Evolutionary conservation across 2,888 invertebrate genomes (phyloP).

Genomic region (Apodemia mormo): DNA sequence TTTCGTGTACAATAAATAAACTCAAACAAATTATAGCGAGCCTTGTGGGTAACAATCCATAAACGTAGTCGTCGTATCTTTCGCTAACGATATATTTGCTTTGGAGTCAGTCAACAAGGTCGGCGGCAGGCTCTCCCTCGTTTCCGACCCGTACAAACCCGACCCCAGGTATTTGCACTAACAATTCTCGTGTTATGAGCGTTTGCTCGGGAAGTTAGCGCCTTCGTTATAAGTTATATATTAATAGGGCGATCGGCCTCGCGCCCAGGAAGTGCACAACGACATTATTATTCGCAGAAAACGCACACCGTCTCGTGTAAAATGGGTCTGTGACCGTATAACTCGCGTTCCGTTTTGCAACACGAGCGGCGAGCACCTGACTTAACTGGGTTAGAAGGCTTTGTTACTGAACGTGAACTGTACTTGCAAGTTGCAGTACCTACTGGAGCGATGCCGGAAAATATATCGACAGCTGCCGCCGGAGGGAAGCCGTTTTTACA

Average conservation of each 20-base stretch:
- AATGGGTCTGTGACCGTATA: conserved; percentile 19
- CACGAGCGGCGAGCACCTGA: conserved; percentile 3
- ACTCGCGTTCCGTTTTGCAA: conserved; percentile 10
- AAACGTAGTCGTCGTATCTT: neutral
- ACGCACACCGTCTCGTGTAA: conserved; percentile 35
- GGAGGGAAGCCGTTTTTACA: neutral
- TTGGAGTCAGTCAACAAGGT: conserved; percentile 19
- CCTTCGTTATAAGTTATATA: conserved; percentile 56
- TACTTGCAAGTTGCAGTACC: too few species aligned
- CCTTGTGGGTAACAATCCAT: too few species aligned
- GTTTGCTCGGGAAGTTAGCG: conserved; percentile 57
- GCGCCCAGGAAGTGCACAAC: conserved; percentile 35
- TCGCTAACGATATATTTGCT: conserved; percentile 21
- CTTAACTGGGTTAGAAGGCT: conserved; percentile 11
- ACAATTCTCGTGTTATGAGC: conserved; percentile 45
- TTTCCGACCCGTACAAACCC: conserved; percentile 28
- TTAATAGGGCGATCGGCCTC: neutral
- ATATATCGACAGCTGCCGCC: neutral
- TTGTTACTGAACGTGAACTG: neutral
- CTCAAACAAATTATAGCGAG: too few species aligned
- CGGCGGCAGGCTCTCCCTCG: conserved; percentile 36
- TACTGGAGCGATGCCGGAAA: too few species aligned
- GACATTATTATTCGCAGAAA: conserved; percentile 53
- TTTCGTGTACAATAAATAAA: too few species aligned
- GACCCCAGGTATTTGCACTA: conserved; percentile 48